Conservation (phyloP, 2,797 vertebrate genomes). For the Hoplostethus atlanticus region DNA sequence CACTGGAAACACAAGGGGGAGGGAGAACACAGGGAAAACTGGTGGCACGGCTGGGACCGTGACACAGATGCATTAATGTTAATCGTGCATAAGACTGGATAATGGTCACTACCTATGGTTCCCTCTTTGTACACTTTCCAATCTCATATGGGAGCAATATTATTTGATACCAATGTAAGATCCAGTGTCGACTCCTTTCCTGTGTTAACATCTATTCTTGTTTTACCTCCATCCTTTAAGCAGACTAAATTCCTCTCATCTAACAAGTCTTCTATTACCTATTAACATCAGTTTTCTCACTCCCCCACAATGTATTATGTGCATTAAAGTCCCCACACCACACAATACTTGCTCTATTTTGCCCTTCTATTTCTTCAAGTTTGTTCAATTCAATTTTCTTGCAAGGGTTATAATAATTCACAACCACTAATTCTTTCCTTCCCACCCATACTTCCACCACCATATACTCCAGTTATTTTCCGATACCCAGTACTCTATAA, state of each 20-base stretch:
- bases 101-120: slow-evolving; percentile 13
- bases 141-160: neutral
- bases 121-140: neutral
- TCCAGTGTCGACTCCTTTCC: neutral
- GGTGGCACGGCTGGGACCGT: too few species aligned
- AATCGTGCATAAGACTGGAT: neutral
- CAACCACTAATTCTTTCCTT: neutral
- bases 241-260: neutral
- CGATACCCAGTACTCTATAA: neutral
- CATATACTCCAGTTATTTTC: neutral
- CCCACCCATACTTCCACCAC: neutral
- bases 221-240: neutral
- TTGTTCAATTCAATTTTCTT: neutral
- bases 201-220: slow-evolving; percentile 1
- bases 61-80: neutral
- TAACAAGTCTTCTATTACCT: neutral
- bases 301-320: neutral
- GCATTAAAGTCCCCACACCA: neutral
- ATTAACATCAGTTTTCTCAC: slow-evolving; percentile 1
- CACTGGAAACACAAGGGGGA: too few species aligned
- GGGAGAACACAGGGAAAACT: too few species aligned
- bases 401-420: slow-evolving; percentile 17
- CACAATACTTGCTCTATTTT: neutral
- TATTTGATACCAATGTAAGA: neutral
- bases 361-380: neutral